Conservation (phyloP, 2,888 invertebrate genomes). For the Gymnoscelis rufifasciata region DNA sequence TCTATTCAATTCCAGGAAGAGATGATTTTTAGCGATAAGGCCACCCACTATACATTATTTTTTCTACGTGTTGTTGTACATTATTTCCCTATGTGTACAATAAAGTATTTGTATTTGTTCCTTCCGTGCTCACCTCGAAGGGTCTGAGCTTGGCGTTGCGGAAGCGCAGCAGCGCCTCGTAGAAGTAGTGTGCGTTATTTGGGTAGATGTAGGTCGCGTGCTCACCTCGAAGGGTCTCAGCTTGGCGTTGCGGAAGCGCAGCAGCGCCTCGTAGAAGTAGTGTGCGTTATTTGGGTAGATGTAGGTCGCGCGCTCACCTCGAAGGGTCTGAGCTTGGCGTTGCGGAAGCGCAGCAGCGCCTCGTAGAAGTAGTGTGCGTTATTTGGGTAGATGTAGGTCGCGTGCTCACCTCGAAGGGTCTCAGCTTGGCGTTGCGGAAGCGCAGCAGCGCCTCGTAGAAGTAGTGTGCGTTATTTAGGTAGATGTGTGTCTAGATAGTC, state of each 20-base stretch:
- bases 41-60: too few species aligned
- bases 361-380: too few species aligned
- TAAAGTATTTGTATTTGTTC: too few species aligned
- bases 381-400: slow-evolving; percentile 91
- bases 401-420: slow-evolving; percentile 88
- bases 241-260: slow-evolving; percentile 91
- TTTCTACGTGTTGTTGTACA: too few species aligned
- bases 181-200: slow-evolving; percentile 91
- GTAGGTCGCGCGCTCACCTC: slow-evolving; percentile 38
- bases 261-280: slow-evolving; percentile 92
- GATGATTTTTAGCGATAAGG: too few species aligned
- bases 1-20: too few species aligned
- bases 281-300: too few species aligned
- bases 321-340: neutral
- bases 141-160: neutral
- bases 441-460: slow-evolving; percentile 94
- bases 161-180: slow-evolving; percentile 47
- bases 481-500: too few species aligned
- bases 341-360: slow-evolving; percentile 14
- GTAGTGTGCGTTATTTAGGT: slow-evolving; percentile 89
- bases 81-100: too few species aligned
- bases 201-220: too few species aligned
- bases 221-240: slow-evolving; percentile 90
- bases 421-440: slow-evolving; percentile 91
- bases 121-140: neutral